Conservation (phyloP, 1,140 invertebrate species). For the Panagrolaimus sp. region DNA sequence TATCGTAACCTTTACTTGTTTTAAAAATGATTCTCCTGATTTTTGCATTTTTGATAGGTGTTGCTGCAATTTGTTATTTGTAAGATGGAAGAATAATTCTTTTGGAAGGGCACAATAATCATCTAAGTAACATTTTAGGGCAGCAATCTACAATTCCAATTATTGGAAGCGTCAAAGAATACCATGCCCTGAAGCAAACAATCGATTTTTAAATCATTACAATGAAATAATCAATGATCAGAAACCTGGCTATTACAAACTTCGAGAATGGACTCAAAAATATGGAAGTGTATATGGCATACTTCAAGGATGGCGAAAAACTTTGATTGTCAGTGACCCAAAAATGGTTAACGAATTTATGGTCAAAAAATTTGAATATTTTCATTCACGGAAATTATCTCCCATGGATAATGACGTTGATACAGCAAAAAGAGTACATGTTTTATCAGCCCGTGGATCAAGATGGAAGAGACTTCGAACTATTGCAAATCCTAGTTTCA, state of each 20-base stretch:
- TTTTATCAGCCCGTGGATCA: slow-evolving; percentile 47
- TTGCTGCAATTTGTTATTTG: no score
- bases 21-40: no score
- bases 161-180: background rate
- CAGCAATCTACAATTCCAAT: no score
- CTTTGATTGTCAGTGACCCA: slow-evolving; percentile 60
- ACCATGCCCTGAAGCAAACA: background rate
- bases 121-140: no score
- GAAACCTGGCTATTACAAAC: slow-evolving; percentile 14
- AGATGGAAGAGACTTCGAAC: slow-evolving; percentile 60
- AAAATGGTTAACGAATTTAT: slow-evolving; percentile 60
- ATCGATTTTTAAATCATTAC: background rate
- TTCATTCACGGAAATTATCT: slow-evolving; percentile 59
- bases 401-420: slow-evolving; percentile 29
- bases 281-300: slow-evolving; percentile 60
- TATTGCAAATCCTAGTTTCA: slow-evolving; percentile 61
- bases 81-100: no score
- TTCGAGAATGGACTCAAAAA: slow-evolving; percentile 58
- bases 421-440: slow-evolving; percentile 20
- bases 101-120: no score
- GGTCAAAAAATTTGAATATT: slow-evolving; percentile 61
- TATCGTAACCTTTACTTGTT: no score
- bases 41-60: no score
- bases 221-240: background rate
- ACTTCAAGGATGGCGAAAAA: slow-evolving; percentile 47